These are phyloP conservation scores for Hydropotes inermis DNA, from an alignment of 2,113 vertebrate species.

Conservation along the genomic window DNA sequence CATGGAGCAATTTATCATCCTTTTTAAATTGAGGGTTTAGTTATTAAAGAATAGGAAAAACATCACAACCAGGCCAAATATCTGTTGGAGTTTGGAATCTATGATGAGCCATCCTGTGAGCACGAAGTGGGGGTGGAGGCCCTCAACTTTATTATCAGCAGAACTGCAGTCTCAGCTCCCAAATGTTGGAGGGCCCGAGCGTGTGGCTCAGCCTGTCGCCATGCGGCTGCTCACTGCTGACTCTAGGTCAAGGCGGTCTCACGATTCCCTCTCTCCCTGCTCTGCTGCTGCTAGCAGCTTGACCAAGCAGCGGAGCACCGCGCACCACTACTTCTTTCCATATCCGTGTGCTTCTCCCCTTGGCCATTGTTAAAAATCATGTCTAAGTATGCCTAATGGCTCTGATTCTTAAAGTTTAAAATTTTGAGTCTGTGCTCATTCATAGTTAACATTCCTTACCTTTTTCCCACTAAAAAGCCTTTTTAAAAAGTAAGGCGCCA, in stretches of 20 bases:
- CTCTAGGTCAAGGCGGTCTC: background rate
- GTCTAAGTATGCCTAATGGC: background rate
- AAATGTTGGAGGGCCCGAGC: rapidly evolving
- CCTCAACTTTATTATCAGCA: background rate
- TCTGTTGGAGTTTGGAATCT: background rate
- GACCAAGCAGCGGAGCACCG: background rate
- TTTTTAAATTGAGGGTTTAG: background rate
- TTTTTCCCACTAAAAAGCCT: conserved; percentile 20
- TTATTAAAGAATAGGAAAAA: background rate
- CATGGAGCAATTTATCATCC: background rate
- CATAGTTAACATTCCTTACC: background rate
- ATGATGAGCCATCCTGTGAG: background rate
- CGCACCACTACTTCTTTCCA: rapidly evolving
- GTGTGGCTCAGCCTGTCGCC: background rate
- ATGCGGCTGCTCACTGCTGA: background rate
- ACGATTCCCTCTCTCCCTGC: background rate
- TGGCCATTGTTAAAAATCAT: background rate
- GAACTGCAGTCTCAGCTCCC: background rate
- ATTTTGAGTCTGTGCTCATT: background rate
- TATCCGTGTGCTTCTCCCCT: rapidly evolving
- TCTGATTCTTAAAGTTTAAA: conserved; percentile 13
- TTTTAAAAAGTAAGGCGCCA: conserved; percentile 77
- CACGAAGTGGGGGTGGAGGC: background rate
- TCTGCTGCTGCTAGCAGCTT: background rate
- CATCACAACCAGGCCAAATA: background rate